These are phyloP conservation scores for Coreius guichenoti DNA, from an alignment of 2,797 vertebrate genomes.

Conservation along the genomic window DNA sequence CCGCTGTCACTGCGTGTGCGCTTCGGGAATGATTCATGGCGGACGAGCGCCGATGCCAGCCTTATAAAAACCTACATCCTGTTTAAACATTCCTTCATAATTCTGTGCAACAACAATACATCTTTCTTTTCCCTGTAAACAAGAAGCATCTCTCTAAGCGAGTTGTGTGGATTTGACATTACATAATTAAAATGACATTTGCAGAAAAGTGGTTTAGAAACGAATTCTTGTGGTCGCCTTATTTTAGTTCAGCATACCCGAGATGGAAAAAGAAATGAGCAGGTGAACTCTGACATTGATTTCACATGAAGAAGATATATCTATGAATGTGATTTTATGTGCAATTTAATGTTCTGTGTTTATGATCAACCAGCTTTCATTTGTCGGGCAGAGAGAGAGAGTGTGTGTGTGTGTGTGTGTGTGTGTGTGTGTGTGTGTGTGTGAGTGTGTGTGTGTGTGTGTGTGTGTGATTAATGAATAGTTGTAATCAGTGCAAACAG, in stretches of 20 bases:
- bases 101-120: conserved; percentile 40
- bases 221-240: conserved; percentile 16
- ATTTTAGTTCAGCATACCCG: conserved; percentile 23
- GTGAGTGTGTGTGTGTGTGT: background rate
- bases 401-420: too few relatives aligned
- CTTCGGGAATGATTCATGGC: conserved; percentile 36
- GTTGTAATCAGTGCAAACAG: background rate
- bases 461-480: background rate
- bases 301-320: conserved; percentile 7
- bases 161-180: conserved; percentile 20
- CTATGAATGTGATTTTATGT: background rate
- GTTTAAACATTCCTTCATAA: conserved; percentile 42
- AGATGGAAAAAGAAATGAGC: conserved; percentile 37
- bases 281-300: conserved; percentile 18
- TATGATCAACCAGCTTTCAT: conserved; percentile 5
- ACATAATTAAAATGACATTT: conserved; percentile 48
- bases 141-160: conserved; percentile 19
- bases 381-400: background rate
- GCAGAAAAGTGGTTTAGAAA: conserved; percentile 34
- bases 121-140: conserved; percentile 24
- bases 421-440: too few relatives aligned
- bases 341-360: background rate
- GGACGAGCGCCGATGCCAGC: conserved; percentile 36
- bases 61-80: conserved; percentile 43
- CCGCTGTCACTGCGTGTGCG: conserved; percentile 36